Conservation (phyloP, 2,888 invertebrate species). For the Apamea monoglypha region DNA sequence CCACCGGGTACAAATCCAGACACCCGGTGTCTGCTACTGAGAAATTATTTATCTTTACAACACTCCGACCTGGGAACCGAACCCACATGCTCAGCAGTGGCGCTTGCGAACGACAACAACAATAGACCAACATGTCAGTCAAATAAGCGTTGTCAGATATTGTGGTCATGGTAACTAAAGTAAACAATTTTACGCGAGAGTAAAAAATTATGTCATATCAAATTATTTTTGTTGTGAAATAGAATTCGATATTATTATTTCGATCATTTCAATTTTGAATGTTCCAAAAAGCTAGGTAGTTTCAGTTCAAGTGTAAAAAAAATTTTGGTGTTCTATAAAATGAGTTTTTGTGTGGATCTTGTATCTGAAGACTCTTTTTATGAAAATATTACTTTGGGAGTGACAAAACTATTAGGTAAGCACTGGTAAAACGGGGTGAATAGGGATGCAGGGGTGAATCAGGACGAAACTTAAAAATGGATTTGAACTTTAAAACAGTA, state of each 20-base stretch:
- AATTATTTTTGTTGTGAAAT: conserved; percentile 23
- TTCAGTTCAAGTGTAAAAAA: background rate
- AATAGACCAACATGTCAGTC: background rate
- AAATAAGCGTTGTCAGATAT: conserved; percentile 1
- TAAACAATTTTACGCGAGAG: conserved; percentile 26
- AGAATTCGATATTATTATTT: conserved; percentile 1
- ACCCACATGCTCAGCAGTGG: background rate
- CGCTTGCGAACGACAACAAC: background rate
- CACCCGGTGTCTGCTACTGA: background rate
- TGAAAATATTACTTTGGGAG: conserved; percentile 93
- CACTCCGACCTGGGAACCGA: background rate
- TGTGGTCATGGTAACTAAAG: conserved; percentile 37
- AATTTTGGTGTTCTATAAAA: conserved; percentile 25
- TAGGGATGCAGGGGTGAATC: no score
- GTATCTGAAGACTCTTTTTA: conserved; percentile 94
- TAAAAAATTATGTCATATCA: conserved; percentile 3
- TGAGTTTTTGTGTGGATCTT: conserved; percentile 93
- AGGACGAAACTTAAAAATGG: no score
- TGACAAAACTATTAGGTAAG: conserved; percentile 91
- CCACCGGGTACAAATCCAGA: background rate
- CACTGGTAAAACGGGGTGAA: no score
- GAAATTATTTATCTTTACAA: background rate
- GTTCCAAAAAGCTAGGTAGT: background rate
- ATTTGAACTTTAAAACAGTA: no score
- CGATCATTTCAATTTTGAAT: conserved; percentile 15